Evolutionary conservation across 2,113 vertebrate species (phyloP).

Genomic region (Scartelaos histophorus): DNA sequence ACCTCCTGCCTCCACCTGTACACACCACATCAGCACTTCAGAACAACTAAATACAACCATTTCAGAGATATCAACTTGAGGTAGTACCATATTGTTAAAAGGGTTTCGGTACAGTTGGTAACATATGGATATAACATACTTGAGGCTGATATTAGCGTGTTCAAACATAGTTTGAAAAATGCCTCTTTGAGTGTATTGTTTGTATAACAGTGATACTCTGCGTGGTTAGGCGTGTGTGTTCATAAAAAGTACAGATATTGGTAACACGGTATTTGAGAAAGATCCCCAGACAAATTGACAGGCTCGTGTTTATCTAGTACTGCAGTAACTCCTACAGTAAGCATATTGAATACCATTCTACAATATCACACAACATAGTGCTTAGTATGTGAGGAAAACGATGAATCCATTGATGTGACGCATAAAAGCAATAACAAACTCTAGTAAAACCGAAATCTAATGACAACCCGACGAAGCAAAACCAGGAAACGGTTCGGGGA

Average conservation of each 20-base stretch:
- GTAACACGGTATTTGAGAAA: neutral
- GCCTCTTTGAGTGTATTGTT: neutral
- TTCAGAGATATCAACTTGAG: neutral
- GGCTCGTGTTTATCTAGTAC: neutral
- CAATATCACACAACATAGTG: neutral
- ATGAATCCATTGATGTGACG: neutral
- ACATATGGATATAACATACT: neutral
- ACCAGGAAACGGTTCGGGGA: conserved; percentile 66
- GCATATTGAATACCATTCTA: neutral
- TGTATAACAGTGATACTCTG: neutral
- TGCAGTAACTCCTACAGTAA: neutral
- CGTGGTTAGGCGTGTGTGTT: neutral
- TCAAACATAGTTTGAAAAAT: neutral
- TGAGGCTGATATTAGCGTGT: neutral
- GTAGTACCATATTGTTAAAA: neutral
- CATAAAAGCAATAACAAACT: neutral
- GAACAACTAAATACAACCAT: neutral
- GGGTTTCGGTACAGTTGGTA: neutral
- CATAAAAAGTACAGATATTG: neutral
- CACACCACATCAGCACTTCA: conserved; percentile 17
- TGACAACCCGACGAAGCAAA: conserved; percentile 26
- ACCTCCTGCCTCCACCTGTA: conserved; percentile 69
- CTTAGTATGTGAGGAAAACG: neutral
- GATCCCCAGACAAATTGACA: neutral
- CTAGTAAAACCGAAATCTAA: neutral